Percentiles rank a stretch among this genome's conserved stretches.
phyloP scores from a whole-genome alignment of 2,113 vertebrate species.

The Vicugna pacos region DNA sequence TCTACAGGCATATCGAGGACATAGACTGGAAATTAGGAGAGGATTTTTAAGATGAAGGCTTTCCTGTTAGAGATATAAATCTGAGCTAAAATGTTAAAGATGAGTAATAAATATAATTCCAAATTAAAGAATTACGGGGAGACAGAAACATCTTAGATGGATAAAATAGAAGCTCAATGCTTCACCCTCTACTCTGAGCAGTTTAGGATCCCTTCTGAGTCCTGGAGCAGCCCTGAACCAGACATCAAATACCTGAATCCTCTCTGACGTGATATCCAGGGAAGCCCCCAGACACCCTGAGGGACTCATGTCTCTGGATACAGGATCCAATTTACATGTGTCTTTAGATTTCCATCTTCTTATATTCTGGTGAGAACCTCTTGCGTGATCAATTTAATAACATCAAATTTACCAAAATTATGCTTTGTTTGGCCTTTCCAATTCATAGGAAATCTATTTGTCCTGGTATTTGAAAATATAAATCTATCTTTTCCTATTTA shows the following conservation, averaged over 20 bases:
- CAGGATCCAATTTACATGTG: neutral
- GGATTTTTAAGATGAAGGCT: neutral
- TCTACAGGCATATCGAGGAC: neutral
- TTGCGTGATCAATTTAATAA: neutral
- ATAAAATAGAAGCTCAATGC: neutral
- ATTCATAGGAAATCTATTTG: neutral
- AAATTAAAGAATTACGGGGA: neutral
- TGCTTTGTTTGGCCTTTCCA: neutral
- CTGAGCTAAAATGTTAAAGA: conserved; percentile 4
- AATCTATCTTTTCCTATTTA: conserved; percentile 6
- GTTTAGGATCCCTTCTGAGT: neutral
- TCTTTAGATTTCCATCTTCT: neutral
- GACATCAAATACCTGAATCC: neutral
- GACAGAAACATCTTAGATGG: neutral
- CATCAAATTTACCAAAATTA: neutral
- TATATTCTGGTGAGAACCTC: neutral
- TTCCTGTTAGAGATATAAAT: neutral
- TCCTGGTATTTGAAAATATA: neutral
- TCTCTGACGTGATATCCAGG: neutral
- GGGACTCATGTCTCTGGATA: neutral
- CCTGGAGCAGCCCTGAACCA: neutral
- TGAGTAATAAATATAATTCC: neutral
- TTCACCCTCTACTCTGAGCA: neutral
- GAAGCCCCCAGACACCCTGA: neutral
- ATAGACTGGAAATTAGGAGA: neutral